Evolutionary conservation across 2,113 vertebrate genomes (phyloP), one percentile per base, ranked within the genome.

Genomic region (Hippocampus guttulatus): DNA sequence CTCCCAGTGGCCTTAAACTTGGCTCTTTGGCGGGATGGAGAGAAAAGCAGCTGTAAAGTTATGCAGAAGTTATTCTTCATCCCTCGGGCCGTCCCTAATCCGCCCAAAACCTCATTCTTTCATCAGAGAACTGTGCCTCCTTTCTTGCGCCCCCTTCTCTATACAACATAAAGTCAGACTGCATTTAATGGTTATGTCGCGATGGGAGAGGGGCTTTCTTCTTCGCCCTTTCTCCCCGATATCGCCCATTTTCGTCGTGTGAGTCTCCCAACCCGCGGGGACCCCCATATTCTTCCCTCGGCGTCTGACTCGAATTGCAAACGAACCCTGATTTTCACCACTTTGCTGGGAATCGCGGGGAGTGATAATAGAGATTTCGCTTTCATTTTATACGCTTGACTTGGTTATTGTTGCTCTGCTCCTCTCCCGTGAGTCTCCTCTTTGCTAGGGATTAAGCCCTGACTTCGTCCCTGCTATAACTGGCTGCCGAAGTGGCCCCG

Each of bases 361-460:
- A 90, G 91, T 95, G 94, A 98, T 98, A 99, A 99, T 98, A 98
- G 97, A 99, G 97, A 98, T 98, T 98, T 99, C 96, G 94, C 96
- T 98, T 99, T 97, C 95, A 98, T 98, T 97, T 99, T 98, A 96
- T 96, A 98, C 96, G 97, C 95, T 97, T 98, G 96, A 98, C 96
- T 99, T 98, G 94, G 95, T 98, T 98, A 97, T 98, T 98, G 96
- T 99, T 97, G 94, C 96, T 92, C 96, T 95, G 96, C 95, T 96
- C 95, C 95, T 94, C 95, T 95, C 94, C 95, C 94, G 93, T 95
- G 95, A 98, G 97, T 98, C 94, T 93, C 90, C 82, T 64, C 88
- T 88, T 89, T 93, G 94, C 92, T 92, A 91, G 95, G 95, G 96
- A 99, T 99, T 98, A 98, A 61, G 95, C 94, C 91, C 95, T 99